Conservation (phyloP, 1,140 invertebrate genomes). For the Caenorhabditis briggsae region DNA sequence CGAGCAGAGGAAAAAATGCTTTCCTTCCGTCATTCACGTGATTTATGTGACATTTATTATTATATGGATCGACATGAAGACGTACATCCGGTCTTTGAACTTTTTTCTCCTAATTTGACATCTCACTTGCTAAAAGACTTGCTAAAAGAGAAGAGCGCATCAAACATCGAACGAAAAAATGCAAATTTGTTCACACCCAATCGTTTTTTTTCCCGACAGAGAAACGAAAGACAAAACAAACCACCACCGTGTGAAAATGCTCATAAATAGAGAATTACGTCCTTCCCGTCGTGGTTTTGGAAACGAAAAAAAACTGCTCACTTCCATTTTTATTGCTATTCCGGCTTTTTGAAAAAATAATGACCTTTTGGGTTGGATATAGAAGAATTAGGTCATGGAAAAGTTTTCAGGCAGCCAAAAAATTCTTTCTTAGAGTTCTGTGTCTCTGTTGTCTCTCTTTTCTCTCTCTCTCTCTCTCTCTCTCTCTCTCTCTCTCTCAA, state of each 20-base stretch:
- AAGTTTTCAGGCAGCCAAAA: too few species aligned
- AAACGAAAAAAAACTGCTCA: too few species aligned
- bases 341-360: too few species aligned
- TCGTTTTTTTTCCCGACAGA: background rate
- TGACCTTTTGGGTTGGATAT: too few species aligned
- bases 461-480: too few species aligned
- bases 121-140: background rate
- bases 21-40: background rate
- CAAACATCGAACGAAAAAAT: background rate
- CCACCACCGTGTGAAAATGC: background rate
- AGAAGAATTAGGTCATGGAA: too few species aligned
- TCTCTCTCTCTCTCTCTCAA: too few species aligned
- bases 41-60: constrained; percentile 25
- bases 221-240: background rate
- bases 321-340: too few species aligned
- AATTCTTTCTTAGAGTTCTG: too few species aligned
- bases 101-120: background rate
- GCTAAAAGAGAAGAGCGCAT: background rate
- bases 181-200: background rate
- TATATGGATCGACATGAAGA: background rate
- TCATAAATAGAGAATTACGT: background rate
- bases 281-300: background rate
- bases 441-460: too few species aligned
- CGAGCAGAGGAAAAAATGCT: background rate
- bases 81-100: constrained; percentile 12